Evolutionary conservation across 2,113 vertebrate species (phyloP).

Genomic region (Dolichotis patagonum): DNA sequence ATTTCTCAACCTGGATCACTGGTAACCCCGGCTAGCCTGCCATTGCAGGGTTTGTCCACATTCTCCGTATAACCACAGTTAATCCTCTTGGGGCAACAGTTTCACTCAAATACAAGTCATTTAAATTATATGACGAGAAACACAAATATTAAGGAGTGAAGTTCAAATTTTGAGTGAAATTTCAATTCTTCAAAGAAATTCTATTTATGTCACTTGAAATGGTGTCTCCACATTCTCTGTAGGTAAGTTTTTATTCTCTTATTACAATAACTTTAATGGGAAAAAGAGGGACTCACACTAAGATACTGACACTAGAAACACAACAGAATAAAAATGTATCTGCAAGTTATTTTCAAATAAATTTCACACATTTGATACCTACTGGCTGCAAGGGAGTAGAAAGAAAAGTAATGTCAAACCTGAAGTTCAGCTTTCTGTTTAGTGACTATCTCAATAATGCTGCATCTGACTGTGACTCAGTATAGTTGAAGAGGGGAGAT

Average conservation of each 20-base stretch:
- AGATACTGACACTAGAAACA: not conserved
- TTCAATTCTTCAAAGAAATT: constrained; percentile 28
- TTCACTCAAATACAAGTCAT: not conserved
- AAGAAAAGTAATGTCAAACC: not conserved
- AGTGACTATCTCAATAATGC: not conserved
- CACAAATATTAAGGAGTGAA: not conserved
- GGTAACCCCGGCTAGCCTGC: not conserved
- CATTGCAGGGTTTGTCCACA: not conserved
- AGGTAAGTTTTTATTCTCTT: not conserved
- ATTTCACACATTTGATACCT: not conserved
- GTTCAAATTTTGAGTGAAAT: constrained; percentile 12
- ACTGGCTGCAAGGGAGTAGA: not conserved
- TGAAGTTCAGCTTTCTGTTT: not conserved
- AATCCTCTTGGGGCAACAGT: not conserved
- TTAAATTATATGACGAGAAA: constrained; percentile 19
- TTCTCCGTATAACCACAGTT: not conserved
- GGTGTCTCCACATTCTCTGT: not conserved
- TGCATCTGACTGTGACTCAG: not conserved
- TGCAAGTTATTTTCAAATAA: too few species aligned
- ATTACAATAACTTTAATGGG: not conserved
- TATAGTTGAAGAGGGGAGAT: not conserved
- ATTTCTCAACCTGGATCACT: not conserved
- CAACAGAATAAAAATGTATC: not conserved
- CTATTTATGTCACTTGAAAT: not conserved
- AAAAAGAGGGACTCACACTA: not conserved